Evolutionary conservation across 2,888 invertebrate species (phyloP), one percentile per base, ranked within the genome.

Genomic region (Dasysyrphus albostriatus): DNA sequence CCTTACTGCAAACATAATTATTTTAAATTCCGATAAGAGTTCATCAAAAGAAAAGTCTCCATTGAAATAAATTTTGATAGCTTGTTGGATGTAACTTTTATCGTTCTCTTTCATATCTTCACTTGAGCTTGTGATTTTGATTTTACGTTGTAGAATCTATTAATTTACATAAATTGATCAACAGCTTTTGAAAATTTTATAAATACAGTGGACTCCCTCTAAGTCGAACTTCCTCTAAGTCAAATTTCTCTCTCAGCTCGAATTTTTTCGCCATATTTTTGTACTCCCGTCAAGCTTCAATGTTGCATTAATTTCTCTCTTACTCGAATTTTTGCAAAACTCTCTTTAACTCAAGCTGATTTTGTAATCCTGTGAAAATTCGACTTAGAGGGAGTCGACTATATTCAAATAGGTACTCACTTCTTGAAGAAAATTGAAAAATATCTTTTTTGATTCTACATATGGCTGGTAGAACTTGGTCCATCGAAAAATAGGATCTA

Each of bases 1-100:
- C 37, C 59, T 44, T 32, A 47, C 24, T 72, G 14, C 75, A 70
- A 3, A 16, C 49, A 76, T 0, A 65, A 76, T 8, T 19, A 32
- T 8, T 61, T 29, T 12, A 37, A 51, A 9, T 44, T 63, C 63
- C 9, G 24, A 14, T 1, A 63, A 14, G 8, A 63, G 39, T n/a
- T 63, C 63, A 8, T 12, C 4, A 24, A 24, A n/a, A 2, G 63
- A 44, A 24, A 63, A 63, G 4, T 44, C 29, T 29, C 42, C 63
- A 14, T 63, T 29, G 0, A 44, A 29, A 63, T 63, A 8, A 44
- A 63, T 42, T 9, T 29, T n/a, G 8, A 63, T 29, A 12, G 29
- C 44, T 63, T 44, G 63, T 14, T 29, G 24, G 4, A 63, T 12
- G 14, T 10, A 63, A 29, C 42, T 29, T 29, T 42, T 63, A 29